Base-by-base conservation (phyloP, 2,797 vertebrate genomes). In the Pseudomugil gertrudae region DNA sequence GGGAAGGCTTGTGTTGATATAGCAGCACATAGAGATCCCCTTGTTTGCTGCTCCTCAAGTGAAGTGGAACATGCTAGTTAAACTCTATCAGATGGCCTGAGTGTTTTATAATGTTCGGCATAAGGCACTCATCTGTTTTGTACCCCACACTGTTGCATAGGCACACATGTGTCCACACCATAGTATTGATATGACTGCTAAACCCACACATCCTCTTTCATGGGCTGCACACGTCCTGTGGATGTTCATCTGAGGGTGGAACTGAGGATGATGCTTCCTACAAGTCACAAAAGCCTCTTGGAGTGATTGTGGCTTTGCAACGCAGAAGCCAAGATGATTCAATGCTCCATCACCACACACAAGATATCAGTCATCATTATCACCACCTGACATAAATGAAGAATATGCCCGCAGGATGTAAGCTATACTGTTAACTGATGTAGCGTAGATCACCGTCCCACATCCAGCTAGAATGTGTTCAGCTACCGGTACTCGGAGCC, bases 31-130 rank as follows among this genome's bases (percentile, higher is more conserved):
- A 79, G 79, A 85, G 76, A 79, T 87, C 78, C 77, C 61, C 82
- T 76, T 89, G 79, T 84, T 84, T 81, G 87, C 81, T 80, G 81
- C 84, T 80, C 65, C 74, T 75, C 74, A 76, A 86, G 71, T 72
- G 82, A 89, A 86, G 86, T 80, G 80, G 87, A 89, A 84, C 85
- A 85, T 60, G 53, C 63, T 76, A 63, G 79, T 87, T 92, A 90
- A 92, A 89, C 90, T 89, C 84, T 85, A 61, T 88, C 89, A 90
- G 87, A 90, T 91, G 89, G 69, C 66, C 68, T 24, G 76, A 81
- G 76, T 82, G 84, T 81, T 87, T 89, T 86, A 72, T 88, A 87
- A 89, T 85, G 82, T 79, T 87, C 83, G 69, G 81, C 88, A 90
- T 74, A 43, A 74, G 84, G 87, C 59, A 55, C 74, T 90, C 87